Percentiles rank a stretch among this genome's conserved stretches.
These are phyloP conservation scores for Pogonocherus hispidulus DNA, from an alignment of 2,888 invertebrate species.

Conservation along the genomic window DNA sequence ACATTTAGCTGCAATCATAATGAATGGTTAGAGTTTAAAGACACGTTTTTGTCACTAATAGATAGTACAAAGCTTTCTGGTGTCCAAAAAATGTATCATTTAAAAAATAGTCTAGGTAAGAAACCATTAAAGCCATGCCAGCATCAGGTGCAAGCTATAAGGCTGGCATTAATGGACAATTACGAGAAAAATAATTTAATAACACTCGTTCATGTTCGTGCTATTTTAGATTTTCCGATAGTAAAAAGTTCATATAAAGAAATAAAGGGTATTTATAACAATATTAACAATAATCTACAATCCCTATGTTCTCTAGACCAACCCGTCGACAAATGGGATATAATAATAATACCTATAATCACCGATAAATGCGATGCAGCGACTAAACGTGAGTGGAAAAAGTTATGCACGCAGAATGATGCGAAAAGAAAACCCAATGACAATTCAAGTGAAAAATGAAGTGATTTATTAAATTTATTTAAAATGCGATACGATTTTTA, in stretches of 20 bases:
- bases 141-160: slow-evolving; percentile 9
- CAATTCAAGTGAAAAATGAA: neutral
- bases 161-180: neutral
- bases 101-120: neutral
- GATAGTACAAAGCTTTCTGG: slow-evolving; percentile 8
- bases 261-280: slow-evolving; percentile 9
- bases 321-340: slow-evolving; percentile 9
- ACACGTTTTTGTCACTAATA: neutral
- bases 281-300: slow-evolving; percentile 13
- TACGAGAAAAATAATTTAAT: slow-evolving; percentile 17
- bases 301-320: neutral
- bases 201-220: neutral
- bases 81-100: slow-evolving; percentile 20
- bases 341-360: slow-evolving; percentile 14
- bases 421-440: slow-evolving; percentile 5
- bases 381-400: slow-evolving; percentile 5
- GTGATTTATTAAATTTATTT: neutral
- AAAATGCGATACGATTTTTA: no score
- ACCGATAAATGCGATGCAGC: slow-evolving; percentile 11
- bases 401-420: neutral
- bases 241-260: neutral
- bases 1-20: neutral
- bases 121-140: neutral
- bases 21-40: neutral
- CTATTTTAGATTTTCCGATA: slow-evolving; percentile 16